These are phyloP conservation scores for Pseudococcus longispinus DNA, from an alignment of 2,888 invertebrate species.

Conservation along the genomic window DNA sequence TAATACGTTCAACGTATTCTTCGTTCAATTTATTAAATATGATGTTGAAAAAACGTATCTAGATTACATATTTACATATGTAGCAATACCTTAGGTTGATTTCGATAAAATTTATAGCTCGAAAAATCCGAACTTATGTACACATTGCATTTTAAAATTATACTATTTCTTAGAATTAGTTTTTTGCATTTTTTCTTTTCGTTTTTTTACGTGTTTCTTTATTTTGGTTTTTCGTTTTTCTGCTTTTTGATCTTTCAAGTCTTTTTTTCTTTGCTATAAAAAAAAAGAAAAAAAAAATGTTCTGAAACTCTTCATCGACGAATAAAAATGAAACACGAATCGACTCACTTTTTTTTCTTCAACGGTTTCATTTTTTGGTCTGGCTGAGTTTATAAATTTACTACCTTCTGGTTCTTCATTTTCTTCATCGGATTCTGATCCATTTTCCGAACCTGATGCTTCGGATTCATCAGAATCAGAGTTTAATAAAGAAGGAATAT, in stretches of 20 bases:
- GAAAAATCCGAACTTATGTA: background rate
- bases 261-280: slow-evolving; percentile 78
- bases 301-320: background rate
- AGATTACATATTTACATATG: background rate
- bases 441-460: slow-evolving; percentile 59
- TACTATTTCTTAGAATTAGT: slow-evolving; percentile 49
- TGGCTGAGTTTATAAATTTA: slow-evolving; percentile 72
- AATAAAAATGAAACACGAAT: background rate
- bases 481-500: slow-evolving; percentile 71
- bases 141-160: background rate
- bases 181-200: slow-evolving; percentile 72
- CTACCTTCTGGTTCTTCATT: slow-evolving; percentile 62
- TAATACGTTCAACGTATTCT: background rate
- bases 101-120: too few species aligned
- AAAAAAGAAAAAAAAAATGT: background rate
- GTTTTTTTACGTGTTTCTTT: slow-evolving; percentile 92
- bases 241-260: slow-evolving; percentile 84
- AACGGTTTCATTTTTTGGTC: slow-evolving; percentile 81
- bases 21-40: slow-evolving; percentile 12
- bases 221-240: slow-evolving; percentile 88
- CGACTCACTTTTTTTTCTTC: slow-evolving; percentile 76
- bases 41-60: background rate
- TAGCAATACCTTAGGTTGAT: too few species aligned
- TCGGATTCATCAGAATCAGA: background rate
- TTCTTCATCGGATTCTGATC: slow-evolving; percentile 67